Conservation (phyloP, 1,140 invertebrate genomes). For the Philopotamus ludificatus region DNA sequence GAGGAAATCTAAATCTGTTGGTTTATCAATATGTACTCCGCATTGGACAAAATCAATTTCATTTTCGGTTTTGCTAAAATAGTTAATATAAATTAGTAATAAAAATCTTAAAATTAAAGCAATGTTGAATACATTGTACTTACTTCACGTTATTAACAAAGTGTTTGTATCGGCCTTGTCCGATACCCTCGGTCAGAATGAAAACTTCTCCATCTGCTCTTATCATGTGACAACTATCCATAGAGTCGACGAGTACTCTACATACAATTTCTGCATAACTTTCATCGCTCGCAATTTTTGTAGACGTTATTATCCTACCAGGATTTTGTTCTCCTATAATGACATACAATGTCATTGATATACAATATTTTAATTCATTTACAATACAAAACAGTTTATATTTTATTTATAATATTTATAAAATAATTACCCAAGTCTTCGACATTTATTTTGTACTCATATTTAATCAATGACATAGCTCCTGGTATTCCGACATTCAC, state of each 20-base stretch:
- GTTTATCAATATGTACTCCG: slow-evolving; percentile 17
- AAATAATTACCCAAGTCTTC: slow-evolving; percentile 13
- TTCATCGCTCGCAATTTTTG: background rate
- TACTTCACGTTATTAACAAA: background rate
- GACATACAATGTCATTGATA: background rate
- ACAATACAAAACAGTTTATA: background rate
- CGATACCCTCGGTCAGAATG: slow-evolving; percentile 21
- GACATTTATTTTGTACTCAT: slow-evolving; percentile 22
- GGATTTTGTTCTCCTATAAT: slow-evolving; percentile 15
- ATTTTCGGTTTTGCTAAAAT: slow-evolving; percentile 2
- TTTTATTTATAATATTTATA: slow-evolving; percentile 5
- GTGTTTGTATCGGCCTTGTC: slow-evolving; percentile 21
- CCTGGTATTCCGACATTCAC: slow-evolving; percentile 23
- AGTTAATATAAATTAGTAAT: background rate
- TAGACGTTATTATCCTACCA: background rate
- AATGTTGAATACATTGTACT: background rate
- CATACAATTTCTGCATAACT: slow-evolving; percentile 17
- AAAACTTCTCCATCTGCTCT: slow-evolving; percentile 29
- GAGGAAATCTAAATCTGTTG: slow-evolving; percentile 10
- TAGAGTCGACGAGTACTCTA: slow-evolving; percentile 8
- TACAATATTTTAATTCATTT: background rate
- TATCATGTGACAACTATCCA: slow-evolving; percentile 27
- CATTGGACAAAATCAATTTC: slow-evolving; percentile 21
- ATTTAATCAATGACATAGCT: slow-evolving; percentile 15
- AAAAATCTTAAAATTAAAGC: background rate